Evolutionary conservation across 1,140 invertebrate genomes (phyloP).

Genomic region (Bradysia coprophila): DNA sequence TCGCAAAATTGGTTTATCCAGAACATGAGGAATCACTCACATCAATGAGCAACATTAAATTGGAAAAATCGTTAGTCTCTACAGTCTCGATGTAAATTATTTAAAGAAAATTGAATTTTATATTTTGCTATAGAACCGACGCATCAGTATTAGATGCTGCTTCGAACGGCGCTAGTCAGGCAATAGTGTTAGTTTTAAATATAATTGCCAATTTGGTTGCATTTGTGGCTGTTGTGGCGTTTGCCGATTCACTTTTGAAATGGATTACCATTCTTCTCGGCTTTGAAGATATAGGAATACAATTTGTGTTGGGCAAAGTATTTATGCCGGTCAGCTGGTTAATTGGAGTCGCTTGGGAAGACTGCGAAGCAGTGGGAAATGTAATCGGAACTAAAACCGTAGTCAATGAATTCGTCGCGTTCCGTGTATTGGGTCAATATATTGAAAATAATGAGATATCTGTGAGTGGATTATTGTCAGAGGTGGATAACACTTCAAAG

Average conservation of each 20-base stretch:
- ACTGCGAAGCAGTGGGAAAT: slow-evolving; percentile 58
- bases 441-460: slow-evolving; percentile 33
- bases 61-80: slow-evolving; percentile 37
- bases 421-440: slow-evolving; percentile 49
- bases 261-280: slow-evolving; percentile 67
- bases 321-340: slow-evolving; percentile 70
- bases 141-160: slow-evolving; percentile 75
- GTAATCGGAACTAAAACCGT: slow-evolving; percentile 79
- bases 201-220: slow-evolving; percentile 86
- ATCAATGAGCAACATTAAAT: slow-evolving; percentile 38
- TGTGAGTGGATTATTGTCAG: slow-evolving; percentile 25
- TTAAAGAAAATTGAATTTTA: background rate
- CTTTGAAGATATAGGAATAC: slow-evolving; percentile 29
- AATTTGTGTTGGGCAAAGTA: slow-evolving; percentile 61
- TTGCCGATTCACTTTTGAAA: slow-evolving; percentile 57
- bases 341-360: slow-evolving; percentile 51
- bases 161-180: slow-evolving; percentile 64
- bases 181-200: slow-evolving; percentile 60
- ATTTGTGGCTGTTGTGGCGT: slow-evolving; percentile 71
- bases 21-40: slow-evolving; percentile 64
- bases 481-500: background rate
- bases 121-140: slow-evolving; percentile 39
- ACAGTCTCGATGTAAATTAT: background rate
- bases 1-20: slow-evolving; percentile 79
- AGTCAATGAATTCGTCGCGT: slow-evolving; percentile 87